Conservation (phyloP, 2,888 invertebrate species). For the Drosophila greeni region DNA sequence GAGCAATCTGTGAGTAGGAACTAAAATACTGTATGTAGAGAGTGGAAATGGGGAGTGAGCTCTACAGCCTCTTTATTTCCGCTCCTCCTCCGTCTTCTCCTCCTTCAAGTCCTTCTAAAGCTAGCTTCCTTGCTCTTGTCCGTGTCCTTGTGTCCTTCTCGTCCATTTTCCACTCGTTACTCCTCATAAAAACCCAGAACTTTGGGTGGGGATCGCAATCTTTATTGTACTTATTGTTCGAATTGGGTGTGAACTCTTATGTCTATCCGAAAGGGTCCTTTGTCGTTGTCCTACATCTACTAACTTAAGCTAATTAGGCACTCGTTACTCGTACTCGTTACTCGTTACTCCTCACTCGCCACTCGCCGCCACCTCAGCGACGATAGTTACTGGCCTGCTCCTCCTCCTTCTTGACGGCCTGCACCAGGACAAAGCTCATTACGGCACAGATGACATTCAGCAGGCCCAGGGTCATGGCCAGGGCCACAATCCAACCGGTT, state of each 20-base stretch:
- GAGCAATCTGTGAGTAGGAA: slow-evolving; percentile 89
- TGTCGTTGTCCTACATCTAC: slow-evolving; percentile 31
- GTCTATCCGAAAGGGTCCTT: slow-evolving; percentile 49
- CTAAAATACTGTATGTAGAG: too few species aligned
- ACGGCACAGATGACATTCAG: slow-evolving; percentile 88
- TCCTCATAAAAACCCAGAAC: not conserved
- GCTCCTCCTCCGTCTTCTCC: too few species aligned
- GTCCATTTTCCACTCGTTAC: too few species aligned
- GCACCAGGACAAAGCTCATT: slow-evolving; percentile 84
- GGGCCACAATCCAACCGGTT: slow-evolving; percentile 89
- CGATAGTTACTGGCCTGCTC: slow-evolving; percentile 78
- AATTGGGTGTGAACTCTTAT: slow-evolving; percentile 56
- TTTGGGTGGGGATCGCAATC: slow-evolving; percentile 25
- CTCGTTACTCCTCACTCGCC: not conserved
- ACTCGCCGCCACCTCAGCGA: slow-evolving; percentile 27
- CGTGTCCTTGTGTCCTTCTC: not conserved
- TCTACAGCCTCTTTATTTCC: too few species aligned
- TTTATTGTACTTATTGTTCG: slow-evolving; percentile 59
- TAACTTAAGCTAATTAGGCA: slow-evolving; percentile 51
- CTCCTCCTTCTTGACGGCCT: slow-evolving; percentile 88
- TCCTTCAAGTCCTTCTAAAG: not conserved
- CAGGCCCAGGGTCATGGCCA: slow-evolving; percentile 87
- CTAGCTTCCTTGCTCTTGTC: not conserved
- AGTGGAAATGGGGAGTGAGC: not conserved
- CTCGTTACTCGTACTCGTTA: not conserved